Evolutionary conservation across 2,113 vertebrate species (phyloP), one percentile per base, ranked within the genome.

Genomic region (Rattus norvegicus): DNA sequence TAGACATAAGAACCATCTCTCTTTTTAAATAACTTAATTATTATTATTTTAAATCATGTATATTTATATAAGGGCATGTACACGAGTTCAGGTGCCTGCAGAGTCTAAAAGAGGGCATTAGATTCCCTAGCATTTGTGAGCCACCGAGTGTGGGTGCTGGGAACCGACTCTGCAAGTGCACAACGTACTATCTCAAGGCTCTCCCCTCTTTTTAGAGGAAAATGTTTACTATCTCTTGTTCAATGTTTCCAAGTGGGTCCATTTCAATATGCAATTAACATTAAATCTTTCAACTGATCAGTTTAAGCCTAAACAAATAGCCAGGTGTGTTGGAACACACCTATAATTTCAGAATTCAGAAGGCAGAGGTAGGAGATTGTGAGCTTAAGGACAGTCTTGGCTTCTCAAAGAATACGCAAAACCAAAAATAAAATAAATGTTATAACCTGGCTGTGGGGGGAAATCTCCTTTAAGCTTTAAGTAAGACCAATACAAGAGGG

Each of bases 271-370:
- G 79, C 80, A 97, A 77, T 91, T 69, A 87, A 90, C 30, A 83
- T 72, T 84, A 94, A 92, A 77, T 47, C 43, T 80, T 28, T 72
- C 43, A 95, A 75, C 8, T 43, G 7, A 33, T 47, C 26, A 93
- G 67, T 84, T 95, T 89, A 97, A 94, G 75, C 69, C 75, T 86
- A 30, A 94, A 95, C 65, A 30, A 94, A 95, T 54, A 87, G 47
- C 7, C 56, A 87, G 30, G 30, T 70, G 20, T 52, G 65, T 20
- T 52, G 16, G 84, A 65, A 85, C n/a, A 63, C 26, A 85, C 39
- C 26, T 65, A 33, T 47, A 67, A 67, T 33, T 8, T n/a, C 26
- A 86, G 39, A 43, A 86, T 47, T 86, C 59, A 67, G n/a, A 47
- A 67, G 61, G 43, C 61, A 67, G 43, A 86, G 39, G 17, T 30